Evolutionary conservation across 2,113 vertebrate species (phyloP).

Genomic region (Neopipo cinnamomea): DNA sequence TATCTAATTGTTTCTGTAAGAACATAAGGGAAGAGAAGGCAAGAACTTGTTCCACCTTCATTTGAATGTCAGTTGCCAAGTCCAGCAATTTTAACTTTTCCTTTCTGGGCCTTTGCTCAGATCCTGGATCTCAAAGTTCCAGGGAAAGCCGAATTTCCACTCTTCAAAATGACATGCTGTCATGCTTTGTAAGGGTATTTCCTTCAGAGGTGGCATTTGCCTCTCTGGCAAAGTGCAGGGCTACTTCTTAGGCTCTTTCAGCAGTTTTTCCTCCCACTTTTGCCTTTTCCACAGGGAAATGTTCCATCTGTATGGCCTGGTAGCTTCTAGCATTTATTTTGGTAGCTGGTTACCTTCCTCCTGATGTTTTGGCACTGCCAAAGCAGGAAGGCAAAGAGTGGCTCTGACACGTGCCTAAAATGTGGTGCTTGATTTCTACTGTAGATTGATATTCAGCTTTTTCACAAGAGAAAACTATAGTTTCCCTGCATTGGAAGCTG

Average conservation of each 20-base stretch:
- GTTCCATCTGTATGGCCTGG: background rate
- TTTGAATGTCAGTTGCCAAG: background rate
- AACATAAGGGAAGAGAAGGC: background rate
- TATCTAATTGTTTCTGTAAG: background rate
- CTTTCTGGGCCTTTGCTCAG: background rate
- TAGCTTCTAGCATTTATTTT: background rate
- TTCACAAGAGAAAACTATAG: background rate
- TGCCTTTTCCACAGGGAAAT: background rate
- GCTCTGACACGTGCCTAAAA: background rate
- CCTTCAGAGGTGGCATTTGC: slow-evolving; percentile 28
- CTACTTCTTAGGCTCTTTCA: background rate
- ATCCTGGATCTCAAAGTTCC: slow-evolving; percentile 10
- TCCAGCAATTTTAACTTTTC: background rate
- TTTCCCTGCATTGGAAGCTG: background rate
- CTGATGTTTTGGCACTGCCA: background rate
- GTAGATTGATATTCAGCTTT: background rate
- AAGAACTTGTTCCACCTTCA: background rate
- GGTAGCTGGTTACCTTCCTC: background rate
- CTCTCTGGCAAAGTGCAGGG: background rate
- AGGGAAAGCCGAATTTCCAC: slow-evolving; percentile 14
- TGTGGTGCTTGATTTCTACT: background rate
- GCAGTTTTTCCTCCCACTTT: background rate
- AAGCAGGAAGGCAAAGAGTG: background rate
- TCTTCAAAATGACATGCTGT: slow-evolving; percentile 3
- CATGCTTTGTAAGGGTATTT: background rate